Evolutionary conservation across 2,797 vertebrate species (phyloP).

Genomic region (Tragopan temminckii): DNA sequence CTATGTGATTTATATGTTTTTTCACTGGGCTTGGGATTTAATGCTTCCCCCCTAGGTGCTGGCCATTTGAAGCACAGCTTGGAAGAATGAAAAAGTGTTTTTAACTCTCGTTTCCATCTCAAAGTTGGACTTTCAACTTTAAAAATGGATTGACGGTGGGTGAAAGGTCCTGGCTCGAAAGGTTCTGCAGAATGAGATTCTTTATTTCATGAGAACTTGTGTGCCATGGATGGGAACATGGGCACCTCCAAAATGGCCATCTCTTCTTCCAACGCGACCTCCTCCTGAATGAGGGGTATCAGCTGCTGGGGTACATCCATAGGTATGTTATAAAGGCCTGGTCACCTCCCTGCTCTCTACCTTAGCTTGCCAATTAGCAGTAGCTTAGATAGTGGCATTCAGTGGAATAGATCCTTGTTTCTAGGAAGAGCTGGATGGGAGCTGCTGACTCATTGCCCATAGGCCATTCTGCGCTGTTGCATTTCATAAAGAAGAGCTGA

Average conservation of each 20-base stretch:
- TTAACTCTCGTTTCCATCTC: slow-evolving; percentile 52
- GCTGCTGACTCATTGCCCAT: background rate
- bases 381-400: background rate
- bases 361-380: background rate
- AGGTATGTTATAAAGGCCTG: background rate
- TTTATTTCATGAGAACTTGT: slow-evolving; percentile 51
- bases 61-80: slow-evolving; percentile 62
- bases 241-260: background rate
- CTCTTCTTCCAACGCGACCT: slow-evolving; percentile 27
- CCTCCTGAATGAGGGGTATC: background rate
- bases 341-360: background rate
- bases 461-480: background rate
- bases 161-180: slow-evolving; percentile 67
- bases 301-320: background rate
- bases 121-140: slow-evolving; percentile 62
- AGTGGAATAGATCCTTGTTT: background rate
- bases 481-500: background rate
- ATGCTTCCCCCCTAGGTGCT: slow-evolving; percentile 63
- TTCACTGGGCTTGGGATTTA: slow-evolving; percentile 69
- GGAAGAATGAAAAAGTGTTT: slow-evolving; percentile 67
- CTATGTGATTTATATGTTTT: slow-evolving; percentile 74
- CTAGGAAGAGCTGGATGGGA: background rate
- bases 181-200: slow-evolving; percentile 40
- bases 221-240: background rate
- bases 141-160: slow-evolving; percentile 61